Evolutionary conservation across 1,140 invertebrate genomes (phyloP), one percentile per base, ranked within the genome.

Genomic region (Proctacanthus coquilletti): DNA sequence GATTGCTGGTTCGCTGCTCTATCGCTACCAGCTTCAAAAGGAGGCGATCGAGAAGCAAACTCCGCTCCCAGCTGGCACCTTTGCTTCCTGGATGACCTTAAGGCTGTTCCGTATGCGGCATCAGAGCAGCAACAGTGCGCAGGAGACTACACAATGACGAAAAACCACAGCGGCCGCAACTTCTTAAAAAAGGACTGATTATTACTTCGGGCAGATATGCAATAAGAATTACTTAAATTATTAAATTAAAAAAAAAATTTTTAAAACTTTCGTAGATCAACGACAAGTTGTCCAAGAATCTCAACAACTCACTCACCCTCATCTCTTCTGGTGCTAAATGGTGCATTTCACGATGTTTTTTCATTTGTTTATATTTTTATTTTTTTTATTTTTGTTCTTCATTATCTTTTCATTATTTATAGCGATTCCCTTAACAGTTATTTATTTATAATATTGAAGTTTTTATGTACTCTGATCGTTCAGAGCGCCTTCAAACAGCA

Each of bases 1-100:
- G 2, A 75, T 83, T 1, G 81, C 81, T 3, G 80, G 79, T 3
- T 74, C 79, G 3, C 64, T 84, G 52, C 61, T 84, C 17, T 77
- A 79, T 54, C 70, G 77, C 38, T 74, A 80, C 51, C 81, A 84
- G 45, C 59, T 77, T 20, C 77, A 83, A 48, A 76, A 77, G 38
- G 73, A 83, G 45, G 64, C 72, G 25, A 31, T 60, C 21, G 54
- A 56, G 21, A 63, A 68, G 51, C 63, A 65, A 56, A 53, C 53
- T 8, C 54, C 63, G 21, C 55, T 61, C 21, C 59, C 70, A 14
- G 63, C 70, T 2, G 74, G 75, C 38, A 70, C 74, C 0, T 58
- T 78, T 3, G 71, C 74, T 11, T 75, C 74, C 21, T 84, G 78
- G 78, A 71, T 82, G 64, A 72, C 76, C 4, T 61, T 82, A 39